Conservation (phyloP, 1,140 invertebrate species). For the Popillia japonica region DNA sequence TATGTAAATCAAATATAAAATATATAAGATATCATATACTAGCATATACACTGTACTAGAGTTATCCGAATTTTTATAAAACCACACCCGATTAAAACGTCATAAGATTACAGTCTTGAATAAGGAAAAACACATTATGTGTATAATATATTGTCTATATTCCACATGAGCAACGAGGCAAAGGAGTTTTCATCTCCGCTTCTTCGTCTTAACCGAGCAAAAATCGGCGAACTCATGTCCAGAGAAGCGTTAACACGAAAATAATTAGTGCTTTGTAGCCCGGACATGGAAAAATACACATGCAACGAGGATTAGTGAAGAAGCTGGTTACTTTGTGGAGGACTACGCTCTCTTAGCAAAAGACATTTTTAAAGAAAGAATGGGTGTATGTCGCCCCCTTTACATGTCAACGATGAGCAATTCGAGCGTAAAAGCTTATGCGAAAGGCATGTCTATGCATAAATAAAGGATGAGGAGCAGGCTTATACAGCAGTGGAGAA, state of each 20-base stretch:
- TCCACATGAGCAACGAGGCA: background rate
- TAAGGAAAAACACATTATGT: no score
- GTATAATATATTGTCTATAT: no score
- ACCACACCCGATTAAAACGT: no score
- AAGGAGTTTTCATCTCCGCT: background rate
- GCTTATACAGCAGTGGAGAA: background rate
- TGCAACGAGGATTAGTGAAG: background rate
- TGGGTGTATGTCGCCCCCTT: background rate
- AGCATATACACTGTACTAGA: no score
- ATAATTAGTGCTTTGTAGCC: background rate
- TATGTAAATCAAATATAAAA: no score
- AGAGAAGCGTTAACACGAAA: constrained; percentile 4
- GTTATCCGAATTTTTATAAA: no score
- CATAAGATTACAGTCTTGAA: no score
- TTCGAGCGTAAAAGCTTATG: background rate
- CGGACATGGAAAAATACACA: background rate
- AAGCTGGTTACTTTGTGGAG: background rate
- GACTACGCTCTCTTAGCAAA: background rate
- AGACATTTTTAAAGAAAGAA: constrained; percentile 3
- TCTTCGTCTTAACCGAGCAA: background rate
- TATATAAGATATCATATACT: no score
- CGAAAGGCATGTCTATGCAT: background rate
- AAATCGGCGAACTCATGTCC: background rate
- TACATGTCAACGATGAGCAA: background rate
- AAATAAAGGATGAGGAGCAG: background rate